Conservation (phyloP, 2,113 vertebrate genomes). For the Lepus europaeus region DNA sequence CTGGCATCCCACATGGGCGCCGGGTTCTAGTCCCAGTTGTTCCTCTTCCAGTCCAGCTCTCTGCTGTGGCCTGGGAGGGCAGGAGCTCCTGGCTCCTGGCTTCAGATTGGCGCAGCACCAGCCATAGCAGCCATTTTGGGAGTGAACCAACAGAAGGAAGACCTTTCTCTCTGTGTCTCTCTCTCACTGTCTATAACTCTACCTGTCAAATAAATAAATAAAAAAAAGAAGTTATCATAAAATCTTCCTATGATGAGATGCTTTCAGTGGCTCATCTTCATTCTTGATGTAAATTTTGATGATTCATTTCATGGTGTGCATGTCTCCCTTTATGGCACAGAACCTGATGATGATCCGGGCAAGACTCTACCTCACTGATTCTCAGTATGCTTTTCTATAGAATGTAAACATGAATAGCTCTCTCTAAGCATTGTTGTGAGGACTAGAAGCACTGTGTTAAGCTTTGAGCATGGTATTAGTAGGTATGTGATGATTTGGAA, state of each 20-base stretch:
- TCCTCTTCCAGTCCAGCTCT: too few relatives aligned
- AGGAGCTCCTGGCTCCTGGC: too few relatives aligned
- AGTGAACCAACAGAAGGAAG: too few relatives aligned
- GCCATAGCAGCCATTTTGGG: too few relatives aligned
- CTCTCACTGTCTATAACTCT: too few relatives aligned
- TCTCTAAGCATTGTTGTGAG: neutral
- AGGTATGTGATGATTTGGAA: neutral
- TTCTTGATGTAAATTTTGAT: neutral
- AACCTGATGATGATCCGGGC: neutral
- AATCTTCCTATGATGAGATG: neutral
- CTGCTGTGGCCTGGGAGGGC: too few relatives aligned
- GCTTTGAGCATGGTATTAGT: neutral
- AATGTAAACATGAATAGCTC: neutral
- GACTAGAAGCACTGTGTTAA: neutral
- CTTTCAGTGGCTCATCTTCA: neutral
- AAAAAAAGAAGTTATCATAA: neutral
- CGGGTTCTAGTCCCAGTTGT: too few relatives aligned
- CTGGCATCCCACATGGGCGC: too few relatives aligned
- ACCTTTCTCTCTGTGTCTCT: too few relatives aligned
- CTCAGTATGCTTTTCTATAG: neutral
- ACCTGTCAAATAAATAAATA: too few relatives aligned
- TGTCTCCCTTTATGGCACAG: neutral
- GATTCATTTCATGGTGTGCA: neutral
- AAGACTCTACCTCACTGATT: neutral
- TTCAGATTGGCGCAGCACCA: too few relatives aligned